phyloP scores from a whole-genome alignment of 2,888 invertebrate species.

The Agonum fuliginosum region DNA sequence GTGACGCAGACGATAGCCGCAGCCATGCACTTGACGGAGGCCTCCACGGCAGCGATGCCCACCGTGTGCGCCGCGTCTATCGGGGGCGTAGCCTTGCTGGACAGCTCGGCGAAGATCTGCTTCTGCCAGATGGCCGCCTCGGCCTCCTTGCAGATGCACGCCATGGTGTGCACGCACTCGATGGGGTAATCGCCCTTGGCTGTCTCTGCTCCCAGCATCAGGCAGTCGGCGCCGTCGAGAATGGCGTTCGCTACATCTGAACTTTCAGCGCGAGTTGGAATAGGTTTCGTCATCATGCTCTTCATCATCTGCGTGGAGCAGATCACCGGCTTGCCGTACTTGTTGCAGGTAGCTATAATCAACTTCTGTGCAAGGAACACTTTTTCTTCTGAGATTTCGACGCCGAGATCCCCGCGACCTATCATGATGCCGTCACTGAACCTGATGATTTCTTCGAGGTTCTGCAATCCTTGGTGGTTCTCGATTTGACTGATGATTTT shows the following conservation, averaged over 20 bases:
- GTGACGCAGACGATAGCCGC: slow-evolving; percentile 93
- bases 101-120: slow-evolving; percentile 90
- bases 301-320: slow-evolving; percentile 99
- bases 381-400: slow-evolving; percentile 98
- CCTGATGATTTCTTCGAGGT: slow-evolving; percentile 94
- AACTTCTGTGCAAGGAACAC: slow-evolving; percentile 98
- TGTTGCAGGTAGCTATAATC: slow-evolving; percentile 98
- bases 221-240: slow-evolving; percentile 97
- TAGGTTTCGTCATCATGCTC: slow-evolving; percentile 98
- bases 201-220: slow-evolving; percentile 99
- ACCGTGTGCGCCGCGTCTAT: slow-evolving; percentile 93
- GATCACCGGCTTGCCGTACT: slow-evolving; percentile 96
- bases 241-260: slow-evolving; percentile 99
- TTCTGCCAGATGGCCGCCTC: slow-evolving; percentile 97
- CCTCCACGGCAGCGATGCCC: slow-evolving; percentile 96
- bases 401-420: slow-evolving; percentile 97
- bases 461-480: slow-evolving; percentile 97
- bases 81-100: slow-evolving; percentile 77
- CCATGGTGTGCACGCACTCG: slow-evolving; percentile 92
- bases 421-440: slow-evolving; percentile 99
- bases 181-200: slow-evolving; percentile 98
- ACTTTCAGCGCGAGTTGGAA: slow-evolving; percentile 96
- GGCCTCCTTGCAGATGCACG: slow-evolving; percentile 96
- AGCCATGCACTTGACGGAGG: slow-evolving; percentile 91
- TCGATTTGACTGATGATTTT: slow-evolving; percentile 99